phyloP scores from a whole-genome alignment of 2,888 invertebrate genomes.

The Heliconius ismenius region DNA sequence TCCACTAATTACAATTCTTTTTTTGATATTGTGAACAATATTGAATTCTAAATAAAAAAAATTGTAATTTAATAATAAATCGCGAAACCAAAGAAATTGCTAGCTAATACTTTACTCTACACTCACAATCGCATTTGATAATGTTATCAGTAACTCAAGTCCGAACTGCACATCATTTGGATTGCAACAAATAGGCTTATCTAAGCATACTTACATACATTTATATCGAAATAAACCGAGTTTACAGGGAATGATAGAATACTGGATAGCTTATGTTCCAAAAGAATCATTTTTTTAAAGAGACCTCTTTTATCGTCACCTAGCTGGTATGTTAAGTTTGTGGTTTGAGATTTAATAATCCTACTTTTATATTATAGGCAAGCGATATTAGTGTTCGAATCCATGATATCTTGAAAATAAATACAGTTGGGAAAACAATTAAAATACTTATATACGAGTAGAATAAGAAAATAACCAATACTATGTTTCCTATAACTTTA shows the following conservation, averaged over 20 bases:
- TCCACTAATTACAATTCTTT: background rate
- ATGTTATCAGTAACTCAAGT: conserved; percentile 13
- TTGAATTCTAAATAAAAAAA: background rate
- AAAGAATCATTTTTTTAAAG: too few species aligned
- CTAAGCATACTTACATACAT: background rate
- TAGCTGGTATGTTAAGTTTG: too few species aligned
- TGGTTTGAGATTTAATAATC: too few species aligned
- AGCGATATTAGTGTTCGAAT: too few species aligned
- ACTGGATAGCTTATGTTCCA: background rate
- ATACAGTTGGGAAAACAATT: too few species aligned
- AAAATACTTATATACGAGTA: too few species aligned
- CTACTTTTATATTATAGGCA: too few species aligned
- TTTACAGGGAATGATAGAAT: background rate
- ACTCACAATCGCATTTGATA: conserved; percentile 9
- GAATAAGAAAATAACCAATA: too few species aligned
- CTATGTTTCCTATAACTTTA: too few species aligned
- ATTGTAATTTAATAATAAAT: background rate
- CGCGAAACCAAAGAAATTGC: background rate
- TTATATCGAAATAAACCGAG: background rate
- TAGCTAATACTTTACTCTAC: background rate
- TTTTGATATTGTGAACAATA: background rate
- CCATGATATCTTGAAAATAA: too few species aligned
- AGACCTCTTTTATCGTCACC: too few species aligned
- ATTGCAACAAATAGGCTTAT: conserved; percentile 13
- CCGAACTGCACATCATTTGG: background rate